Percentiles rank a stretch among this genome's conserved stretches.
These are phyloP conservation scores for Falco concolor DNA, from an alignment of 2,797 vertebrate species.

Conservation along the genomic window DNA sequence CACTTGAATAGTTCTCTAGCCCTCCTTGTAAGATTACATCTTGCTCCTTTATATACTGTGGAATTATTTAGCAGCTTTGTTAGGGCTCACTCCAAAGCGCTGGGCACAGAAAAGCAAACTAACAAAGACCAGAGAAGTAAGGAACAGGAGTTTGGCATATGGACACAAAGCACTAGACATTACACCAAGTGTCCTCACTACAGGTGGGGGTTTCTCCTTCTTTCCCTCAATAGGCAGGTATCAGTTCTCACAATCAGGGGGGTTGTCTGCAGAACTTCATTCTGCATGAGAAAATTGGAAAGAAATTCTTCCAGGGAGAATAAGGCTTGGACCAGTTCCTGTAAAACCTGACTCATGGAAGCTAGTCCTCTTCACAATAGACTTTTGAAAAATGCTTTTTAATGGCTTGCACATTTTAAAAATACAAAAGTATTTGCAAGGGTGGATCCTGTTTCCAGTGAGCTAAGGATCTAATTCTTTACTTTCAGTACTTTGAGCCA, in stretches of 20 bases:
- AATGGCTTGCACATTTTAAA: slow-evolving; percentile 65
- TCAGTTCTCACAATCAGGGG: not conserved
- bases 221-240: not conserved
- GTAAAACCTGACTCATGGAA: slow-evolving; percentile 65
- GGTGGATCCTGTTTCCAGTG: slow-evolving; percentile 39
- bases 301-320: slow-evolving; percentile 23
- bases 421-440: slow-evolving; percentile 42
- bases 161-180: not conserved
- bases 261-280: not conserved
- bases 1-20: slow-evolving; percentile 29
- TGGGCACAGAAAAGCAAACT: not conserved
- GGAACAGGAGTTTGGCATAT: not conserved
- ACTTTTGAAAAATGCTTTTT: slow-evolving; percentile 45
- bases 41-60: not conserved
- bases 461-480: not conserved
- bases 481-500: slow-evolving; percentile 23
- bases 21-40: slow-evolving; percentile 11
- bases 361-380: slow-evolving; percentile 38
- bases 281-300: slow-evolving; percentile 20
- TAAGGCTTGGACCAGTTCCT: slow-evolving; percentile 48
- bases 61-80: slow-evolving; percentile 16
- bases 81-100: not conserved
- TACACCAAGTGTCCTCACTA: not conserved
- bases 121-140: not conserved
- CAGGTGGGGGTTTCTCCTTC: not conserved